These are phyloP conservation scores for Ennomos erosarius DNA, from an alignment of 2,888 invertebrate species.

Conservation along the genomic window DNA sequence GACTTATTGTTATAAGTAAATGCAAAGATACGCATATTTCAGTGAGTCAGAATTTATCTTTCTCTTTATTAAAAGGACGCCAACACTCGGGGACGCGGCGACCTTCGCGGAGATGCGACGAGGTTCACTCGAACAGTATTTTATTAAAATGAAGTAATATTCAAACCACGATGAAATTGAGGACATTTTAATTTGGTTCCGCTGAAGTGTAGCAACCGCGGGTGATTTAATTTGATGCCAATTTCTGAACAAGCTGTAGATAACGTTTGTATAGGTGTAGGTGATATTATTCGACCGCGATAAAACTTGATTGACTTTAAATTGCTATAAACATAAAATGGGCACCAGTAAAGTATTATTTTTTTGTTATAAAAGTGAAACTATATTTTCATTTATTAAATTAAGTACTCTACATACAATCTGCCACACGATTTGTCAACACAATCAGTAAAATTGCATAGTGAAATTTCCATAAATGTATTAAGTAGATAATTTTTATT, in stretches of 20 bases:
- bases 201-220: slow-evolving; percentile 30
- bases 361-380: no score
- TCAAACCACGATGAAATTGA: slow-evolving; percentile 39
- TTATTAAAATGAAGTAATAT: slow-evolving; percentile 39
- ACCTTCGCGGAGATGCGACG: slow-evolving; percentile 12
- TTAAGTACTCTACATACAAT: no score
- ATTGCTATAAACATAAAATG: background rate
- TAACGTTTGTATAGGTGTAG: background rate
- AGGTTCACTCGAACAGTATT: background rate
- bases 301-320: slow-evolving; percentile 12
- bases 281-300: slow-evolving; percentile 1
- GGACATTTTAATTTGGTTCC: slow-evolving; percentile 45
- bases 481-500: no score
- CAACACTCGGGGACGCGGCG: slow-evolving; percentile 17
- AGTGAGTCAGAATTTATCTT: slow-evolving; percentile 29
- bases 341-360: background rate
- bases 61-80: slow-evolving; percentile 24
- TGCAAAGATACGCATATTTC: slow-evolving; percentile 13
- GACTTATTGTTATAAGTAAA: slow-evolving; percentile 24
- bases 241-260: slow-evolving; percentile 5
- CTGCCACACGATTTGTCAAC: no score
- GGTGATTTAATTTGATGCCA: slow-evolving; percentile 13
- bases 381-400: no score
- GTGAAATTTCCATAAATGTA: no score
- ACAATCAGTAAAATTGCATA: no score